Base-by-base conservation (phyloP, 2,797 vertebrate genomes). In the Notoglanidium macrostoma region DNA sequence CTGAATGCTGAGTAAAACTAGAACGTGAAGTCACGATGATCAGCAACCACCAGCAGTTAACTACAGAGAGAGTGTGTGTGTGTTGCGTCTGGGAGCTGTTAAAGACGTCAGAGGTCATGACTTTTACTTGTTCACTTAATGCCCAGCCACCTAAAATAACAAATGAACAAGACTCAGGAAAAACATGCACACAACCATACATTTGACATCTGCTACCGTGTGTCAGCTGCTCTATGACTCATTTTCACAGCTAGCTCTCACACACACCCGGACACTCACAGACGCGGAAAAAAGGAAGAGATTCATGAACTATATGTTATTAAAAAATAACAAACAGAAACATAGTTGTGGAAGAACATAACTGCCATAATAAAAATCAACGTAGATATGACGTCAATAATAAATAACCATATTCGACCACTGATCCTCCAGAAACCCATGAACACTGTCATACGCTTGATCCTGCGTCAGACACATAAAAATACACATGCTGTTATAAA, bases 71-170 rank as follows among this genome's bases (percentile, higher is more conserved):
- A n/a, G 26, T 51, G 49, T 76, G 70, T 23, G 55, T 40, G 55
- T 59, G 32, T 26, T 26, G 14, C 46, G 40, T 82, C 59, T 82
- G 59, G 15, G 26, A 82, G 59, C 26, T 49, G 78, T 81, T 46
- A 44, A 49, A 82, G 44, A 80, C 23, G 59, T 82, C 2, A 65
- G 7, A 82, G 79, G 59, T 82, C 79, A 82, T 59, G 40, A 65
- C 57, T 10, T 82, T 65, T 65, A 23, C 44, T 82, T 49, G 40
- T 65, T 82, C 23, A 49, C 26, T 5, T 29, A 65, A 51, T 19
- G 14, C 61, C 26, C 59, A 67, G 61, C 65, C 80, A 10, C 26
- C 63, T 67, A 82, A 67, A 65, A 81, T 57, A 80, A 82, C 79
- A 79, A 79, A 23, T 40, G 32, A 61, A 14, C 19, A 32, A 19